Base-by-base conservation (phyloP, 2,797 vertebrate genomes). In the Pipistrellus pipistrellus region DNA sequence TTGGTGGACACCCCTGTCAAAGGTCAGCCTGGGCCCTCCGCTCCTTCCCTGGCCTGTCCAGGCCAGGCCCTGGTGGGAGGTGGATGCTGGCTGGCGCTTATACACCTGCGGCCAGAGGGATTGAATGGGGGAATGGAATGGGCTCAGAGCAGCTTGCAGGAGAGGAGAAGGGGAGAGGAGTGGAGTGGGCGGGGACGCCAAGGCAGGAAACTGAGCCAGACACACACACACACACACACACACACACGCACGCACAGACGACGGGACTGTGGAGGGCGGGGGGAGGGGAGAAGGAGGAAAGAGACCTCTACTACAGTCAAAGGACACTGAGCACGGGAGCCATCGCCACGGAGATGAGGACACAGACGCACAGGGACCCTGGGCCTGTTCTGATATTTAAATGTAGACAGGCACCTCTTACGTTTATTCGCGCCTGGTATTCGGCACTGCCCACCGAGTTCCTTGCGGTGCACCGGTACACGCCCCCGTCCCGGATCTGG, bases 351-450 rank as follows among this genome's bases (percentile, higher is more conserved):
- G 95, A 88, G 73, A 95, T 77, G 95, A 55, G 3, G 71, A 90
- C 94, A 96, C 85, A 94, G 94, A 97, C 87, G 97, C 98, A 98
- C 98, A 96, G 98, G 97, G 98, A 97, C 98, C 98, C 97, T 98
- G 98, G 98, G 97, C 99, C 99, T 99, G 99, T 99, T 98, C 99
- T 99, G 99, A 99, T 99, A 99, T 99, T 99, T 99, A 99, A 99
- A 99, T 99, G 99, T 99, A 99, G 99, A 99, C 99, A 99, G 99
- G 99, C 99, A 99, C 99, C 99, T 99, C 99, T 99, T 99, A 99
- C 99, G 99, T 99, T 99, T 99, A 99, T 99, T 99, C 99, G 99
- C 99, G 99, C 99, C 99, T 99, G 99, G 98, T 99, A 99, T 99
- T 99, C 99, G 98, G 99, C 99, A 98, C 99, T 99, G 99, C 99